Percentiles rank a stretch among this genome's conserved stretches.
Evolutionary conservation across 2,797 vertebrate species (phyloP).

Genomic region (Heliangelus exortis): DNA sequence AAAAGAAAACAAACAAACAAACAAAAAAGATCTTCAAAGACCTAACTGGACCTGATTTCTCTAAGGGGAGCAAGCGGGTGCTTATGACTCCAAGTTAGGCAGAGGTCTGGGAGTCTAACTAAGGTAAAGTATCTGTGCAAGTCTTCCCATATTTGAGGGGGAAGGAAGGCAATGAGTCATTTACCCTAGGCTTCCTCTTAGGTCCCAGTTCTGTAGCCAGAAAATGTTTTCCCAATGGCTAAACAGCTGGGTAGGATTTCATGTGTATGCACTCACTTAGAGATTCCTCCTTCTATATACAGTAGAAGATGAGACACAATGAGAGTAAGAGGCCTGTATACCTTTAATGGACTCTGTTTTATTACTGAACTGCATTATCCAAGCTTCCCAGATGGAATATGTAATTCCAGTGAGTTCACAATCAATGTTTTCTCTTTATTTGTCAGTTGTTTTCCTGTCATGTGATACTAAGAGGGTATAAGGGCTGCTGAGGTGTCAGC

Average conservation of each 20-base stretch:
- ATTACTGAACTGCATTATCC: constrained; percentile 40
- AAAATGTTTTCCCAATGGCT: not conserved
- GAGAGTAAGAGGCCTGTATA: not conserved
- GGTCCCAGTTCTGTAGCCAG: not conserved
- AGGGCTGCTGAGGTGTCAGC: not conserved
- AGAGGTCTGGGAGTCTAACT: not conserved
- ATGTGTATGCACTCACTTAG: not conserved
- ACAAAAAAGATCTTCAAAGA: not conserved
- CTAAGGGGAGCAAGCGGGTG: not conserved
- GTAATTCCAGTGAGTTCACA: constrained; percentile 11
- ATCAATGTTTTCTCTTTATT: constrained; percentile 25
- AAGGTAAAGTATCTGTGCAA: not conserved
- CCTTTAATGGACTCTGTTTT: constrained; percentile 2
- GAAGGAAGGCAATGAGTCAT: not conserved
- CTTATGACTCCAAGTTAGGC: not conserved
- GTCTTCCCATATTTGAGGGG: not conserved
- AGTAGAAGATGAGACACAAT: not conserved
- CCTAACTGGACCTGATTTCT: not conserved
- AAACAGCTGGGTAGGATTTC: not conserved
- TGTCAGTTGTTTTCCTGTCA: constrained; percentile 20
- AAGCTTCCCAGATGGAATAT: constrained; percentile 46
- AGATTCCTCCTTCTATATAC: not conserved
- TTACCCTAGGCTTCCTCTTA: not conserved
- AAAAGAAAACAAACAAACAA: too few species aligned
- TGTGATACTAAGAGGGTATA: not conserved